These are phyloP conservation scores for Dicrurus megarhynchus DNA, from an alignment of 2,113 vertebrate species.

Conservation along the genomic window DNA sequence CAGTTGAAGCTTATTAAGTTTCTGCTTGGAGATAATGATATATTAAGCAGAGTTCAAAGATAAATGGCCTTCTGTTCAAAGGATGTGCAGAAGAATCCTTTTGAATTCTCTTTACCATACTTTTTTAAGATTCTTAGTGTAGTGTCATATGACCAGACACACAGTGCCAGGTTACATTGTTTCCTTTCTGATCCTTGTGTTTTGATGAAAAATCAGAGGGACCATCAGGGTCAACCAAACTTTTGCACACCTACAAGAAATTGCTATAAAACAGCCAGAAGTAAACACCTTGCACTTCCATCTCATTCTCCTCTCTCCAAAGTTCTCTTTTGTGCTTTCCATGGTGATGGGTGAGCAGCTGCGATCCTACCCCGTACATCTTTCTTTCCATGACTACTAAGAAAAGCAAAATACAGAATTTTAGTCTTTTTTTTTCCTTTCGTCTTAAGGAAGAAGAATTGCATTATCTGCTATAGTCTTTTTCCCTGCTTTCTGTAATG, in stretches of 20 bases:
- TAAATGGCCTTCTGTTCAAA: not conserved
- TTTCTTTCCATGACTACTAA: not conserved
- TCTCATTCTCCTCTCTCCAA: not conserved
- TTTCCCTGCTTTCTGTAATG: not conserved
- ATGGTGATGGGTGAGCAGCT: not conserved
- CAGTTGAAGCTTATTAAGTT: slow-evolving; percentile 50
- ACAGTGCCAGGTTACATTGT: not conserved
- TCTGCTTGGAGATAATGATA: slow-evolving; percentile 42
- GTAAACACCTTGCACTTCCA: not conserved
- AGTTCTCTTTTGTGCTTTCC: not conserved
- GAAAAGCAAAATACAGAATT: not conserved
- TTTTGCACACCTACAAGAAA: not conserved
- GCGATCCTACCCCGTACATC: not conserved
- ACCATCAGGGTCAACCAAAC: not conserved
- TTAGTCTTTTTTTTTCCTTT: not conserved
- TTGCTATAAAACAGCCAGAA: not conserved
- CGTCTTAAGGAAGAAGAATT: not conserved
- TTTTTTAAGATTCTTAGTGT: not conserved
- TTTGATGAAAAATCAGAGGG: not conserved
- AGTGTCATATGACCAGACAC: not conserved
- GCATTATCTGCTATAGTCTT: not conserved
- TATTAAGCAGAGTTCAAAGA: slow-evolving; percentile 26
- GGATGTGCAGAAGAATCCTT: not conserved
- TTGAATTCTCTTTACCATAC: not conserved
- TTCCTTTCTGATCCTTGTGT: not conserved